Evolutionary conservation across 2,888 invertebrate species (phyloP), one percentile per base, ranked within the genome.

Genomic region (Sialis fuliginosa): DNA sequence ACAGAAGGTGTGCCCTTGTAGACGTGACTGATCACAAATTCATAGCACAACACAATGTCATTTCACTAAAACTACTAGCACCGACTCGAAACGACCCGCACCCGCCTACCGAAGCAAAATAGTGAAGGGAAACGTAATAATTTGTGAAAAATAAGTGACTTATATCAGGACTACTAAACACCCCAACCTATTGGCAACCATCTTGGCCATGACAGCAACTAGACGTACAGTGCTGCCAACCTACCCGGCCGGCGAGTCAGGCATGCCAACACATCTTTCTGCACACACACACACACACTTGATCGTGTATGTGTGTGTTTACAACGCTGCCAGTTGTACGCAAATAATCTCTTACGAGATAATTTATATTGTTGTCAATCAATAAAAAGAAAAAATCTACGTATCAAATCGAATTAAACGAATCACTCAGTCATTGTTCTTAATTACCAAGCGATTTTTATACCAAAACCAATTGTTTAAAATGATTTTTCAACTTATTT

Each of bases 131-230:
- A 45, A 45, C 45, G 45, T 45, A 45, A 45, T 35, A 39, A 39
- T 45, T 45, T 34, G 35, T 39, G 45, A 45, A 13, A 35, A 39
- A 39, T 39, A 45, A 45, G 39, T 39, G 39, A 12, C 39, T 45
- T 45, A 45, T 12, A 35, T 34, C 39, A 39, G 47, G 47, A 47
- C 47, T 30, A 42, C 47, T 42, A 42, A 35, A 42, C 42, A 35
- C 39, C 39, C 47, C 47, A 42, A 47, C 37, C 40, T 37, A 47
- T 42, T 47, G 42, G 47, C 47, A 47, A 42, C 47, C 47, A 47
- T 47, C 47, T 47, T 47, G 47, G 47, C 47, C 47, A 42, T 47
- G 47, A 47, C 47, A 47, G 47, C 47, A 37, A 37, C 13, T 39
- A 31, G 34, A 42, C 42, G 34, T 46, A 30, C 47, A 47, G 39